Evolutionary conservation across 2,888 invertebrate genomes (phyloP).

Genomic region (Seira sanloemensis): DNA sequence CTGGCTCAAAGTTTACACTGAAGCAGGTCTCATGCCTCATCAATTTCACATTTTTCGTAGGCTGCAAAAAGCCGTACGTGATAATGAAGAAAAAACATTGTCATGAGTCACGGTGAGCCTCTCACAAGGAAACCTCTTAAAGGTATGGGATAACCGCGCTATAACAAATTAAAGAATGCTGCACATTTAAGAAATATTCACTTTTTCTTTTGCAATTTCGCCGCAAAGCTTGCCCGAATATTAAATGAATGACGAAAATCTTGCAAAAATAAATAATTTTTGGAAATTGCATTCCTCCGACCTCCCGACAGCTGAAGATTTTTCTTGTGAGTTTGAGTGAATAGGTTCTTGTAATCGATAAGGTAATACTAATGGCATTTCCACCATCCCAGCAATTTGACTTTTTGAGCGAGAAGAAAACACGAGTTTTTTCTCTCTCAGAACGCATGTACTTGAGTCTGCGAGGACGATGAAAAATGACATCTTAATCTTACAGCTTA

Average conservation of each 20-base stretch:
- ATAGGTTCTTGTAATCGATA: constrained; percentile 46
- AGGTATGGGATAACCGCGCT: no score
- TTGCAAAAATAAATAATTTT: constrained; percentile 31
- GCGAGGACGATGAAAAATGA: constrained; percentile 29
- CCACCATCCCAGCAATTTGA: background rate
- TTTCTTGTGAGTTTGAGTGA: constrained; percentile 14
- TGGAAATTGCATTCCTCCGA: constrained; percentile 14
- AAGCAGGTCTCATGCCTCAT: background rate
- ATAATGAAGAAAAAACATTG: background rate
- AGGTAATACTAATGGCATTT: constrained; percentile 27
- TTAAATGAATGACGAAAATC: no score
- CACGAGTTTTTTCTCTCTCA: background rate
- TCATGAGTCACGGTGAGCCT: background rate
- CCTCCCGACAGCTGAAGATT: constrained; percentile 1
- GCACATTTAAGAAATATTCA: no score
- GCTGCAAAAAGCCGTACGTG: no score
- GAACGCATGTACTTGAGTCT: background rate
- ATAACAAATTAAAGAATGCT: no score
- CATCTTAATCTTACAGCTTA: constrained; percentile 44
- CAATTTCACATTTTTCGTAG: no score
- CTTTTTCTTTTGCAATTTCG: no score
- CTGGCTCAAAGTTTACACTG: background rate
- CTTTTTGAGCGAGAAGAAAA: background rate
- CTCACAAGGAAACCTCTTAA: background rate
- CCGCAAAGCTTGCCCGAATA: no score